phyloP scores from a whole-genome alignment of 2,113 vertebrate genomes.

The Gymnarchus niloticus region DNA sequence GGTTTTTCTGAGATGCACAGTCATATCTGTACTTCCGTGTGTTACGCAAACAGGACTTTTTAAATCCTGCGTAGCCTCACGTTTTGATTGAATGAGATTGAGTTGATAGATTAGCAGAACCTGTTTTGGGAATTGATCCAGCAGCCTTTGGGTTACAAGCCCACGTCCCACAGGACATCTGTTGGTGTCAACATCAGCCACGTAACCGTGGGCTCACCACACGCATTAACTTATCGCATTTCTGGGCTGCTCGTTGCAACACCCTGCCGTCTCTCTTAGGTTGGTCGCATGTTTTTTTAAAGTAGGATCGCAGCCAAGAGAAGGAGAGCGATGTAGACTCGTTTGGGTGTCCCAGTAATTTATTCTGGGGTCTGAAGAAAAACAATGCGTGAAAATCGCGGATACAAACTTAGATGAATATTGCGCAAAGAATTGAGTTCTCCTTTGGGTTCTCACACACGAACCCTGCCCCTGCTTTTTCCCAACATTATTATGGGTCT shows the following conservation, averaged over 20 bases:
- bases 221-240: not conserved
- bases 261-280: not conserved
- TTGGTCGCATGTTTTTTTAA: not conserved
- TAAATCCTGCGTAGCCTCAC: not conserved
- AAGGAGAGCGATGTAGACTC: not conserved
- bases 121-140: not conserved
- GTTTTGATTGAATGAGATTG: not conserved
- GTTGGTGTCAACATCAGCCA: not conserved
- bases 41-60: not conserved
- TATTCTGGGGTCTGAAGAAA: not conserved
- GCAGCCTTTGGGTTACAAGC: not conserved
- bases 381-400: not conserved
- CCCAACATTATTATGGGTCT: slow-evolving; percentile 27
- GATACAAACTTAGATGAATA: not conserved
- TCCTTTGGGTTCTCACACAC: not conserved
- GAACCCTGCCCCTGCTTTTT: not conserved
- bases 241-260: not conserved
- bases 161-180: not conserved
- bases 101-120: not conserved
- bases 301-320: not conserved
- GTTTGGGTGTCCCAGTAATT: not conserved
- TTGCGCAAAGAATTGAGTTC: not conserved
- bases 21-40: not conserved
- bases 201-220: not conserved
- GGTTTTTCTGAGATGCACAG: not conserved